phyloP scores from a whole-genome alignment of 1,140 invertebrate species.

The Tenebrio molitor region DNA sequence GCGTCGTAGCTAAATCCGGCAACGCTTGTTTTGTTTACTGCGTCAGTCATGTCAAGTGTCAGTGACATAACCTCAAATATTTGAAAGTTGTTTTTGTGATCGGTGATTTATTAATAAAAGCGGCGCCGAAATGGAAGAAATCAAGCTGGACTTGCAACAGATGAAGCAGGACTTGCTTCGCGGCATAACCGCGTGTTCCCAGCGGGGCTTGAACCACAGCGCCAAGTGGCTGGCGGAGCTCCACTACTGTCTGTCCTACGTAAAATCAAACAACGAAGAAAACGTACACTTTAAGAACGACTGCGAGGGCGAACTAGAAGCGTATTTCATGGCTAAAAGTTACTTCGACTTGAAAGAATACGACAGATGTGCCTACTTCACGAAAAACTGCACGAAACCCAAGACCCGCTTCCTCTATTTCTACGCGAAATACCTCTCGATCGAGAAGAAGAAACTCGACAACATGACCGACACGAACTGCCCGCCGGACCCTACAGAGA shows the following conservation, averaged over 20 bases:
- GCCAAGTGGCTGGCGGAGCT: conserved; percentile 90
- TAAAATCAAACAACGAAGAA: conserved; percentile 70
- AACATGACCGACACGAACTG: conserved; percentile 84
- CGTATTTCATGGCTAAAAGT: conserved; percentile 86
- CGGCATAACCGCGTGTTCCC: conserved; percentile 78
- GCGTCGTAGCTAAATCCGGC: too few relatives aligned
- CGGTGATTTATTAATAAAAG: neutral
- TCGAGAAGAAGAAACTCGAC: conserved; percentile 90
- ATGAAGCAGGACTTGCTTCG: conserved; percentile 76
- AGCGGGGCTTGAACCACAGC: conserved; percentile 78
- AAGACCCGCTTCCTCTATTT: conserved; percentile 84
- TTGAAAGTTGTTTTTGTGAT: neutral
- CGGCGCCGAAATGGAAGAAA: conserved; percentile 48
- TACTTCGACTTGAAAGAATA: conserved; percentile 96
- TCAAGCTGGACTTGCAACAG: conserved; percentile 73
- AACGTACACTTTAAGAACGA: conserved; percentile 64
- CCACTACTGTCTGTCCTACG: conserved; percentile 80
- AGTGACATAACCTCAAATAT: conserved; percentile 14
- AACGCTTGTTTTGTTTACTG: neutral
- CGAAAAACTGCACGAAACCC: conserved; percentile 77
- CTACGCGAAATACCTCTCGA: conserved; percentile 89
- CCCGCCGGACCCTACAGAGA: conserved; percentile 75
- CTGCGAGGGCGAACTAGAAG: conserved; percentile 75
- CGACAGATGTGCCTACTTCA: conserved; percentile 89
- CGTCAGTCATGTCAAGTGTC: neutral